phyloP scores from a whole-genome alignment of 2,113 vertebrate species.

The Hippopotamus amphibius region DNA sequence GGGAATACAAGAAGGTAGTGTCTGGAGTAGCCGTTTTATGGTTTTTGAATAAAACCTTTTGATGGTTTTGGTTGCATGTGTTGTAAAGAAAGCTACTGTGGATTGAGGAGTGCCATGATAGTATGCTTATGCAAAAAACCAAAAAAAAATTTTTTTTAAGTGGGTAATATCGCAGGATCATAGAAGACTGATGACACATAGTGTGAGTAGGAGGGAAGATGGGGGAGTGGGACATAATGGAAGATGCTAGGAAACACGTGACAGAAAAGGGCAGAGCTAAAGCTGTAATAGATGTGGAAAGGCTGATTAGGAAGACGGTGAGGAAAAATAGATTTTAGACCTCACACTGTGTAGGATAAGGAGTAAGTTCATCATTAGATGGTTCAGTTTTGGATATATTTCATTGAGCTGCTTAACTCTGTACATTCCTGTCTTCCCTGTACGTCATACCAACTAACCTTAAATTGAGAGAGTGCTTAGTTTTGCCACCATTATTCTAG shows the following conservation, averaged over 20 bases:
- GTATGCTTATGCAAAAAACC: neutral
- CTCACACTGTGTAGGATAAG: neutral
- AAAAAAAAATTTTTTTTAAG: neutral
- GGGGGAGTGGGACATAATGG: neutral
- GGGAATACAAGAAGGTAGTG: neutral
- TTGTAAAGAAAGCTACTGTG: neutral
- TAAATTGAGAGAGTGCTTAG: neutral
- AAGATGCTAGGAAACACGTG: neutral
- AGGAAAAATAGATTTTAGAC: neutral
- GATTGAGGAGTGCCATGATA: neutral
- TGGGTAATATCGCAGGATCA: neutral
- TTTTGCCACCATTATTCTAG: neutral
- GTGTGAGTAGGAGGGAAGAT: neutral
- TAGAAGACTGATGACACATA: neutral
- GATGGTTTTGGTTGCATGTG: neutral
- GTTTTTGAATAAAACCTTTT: neutral
- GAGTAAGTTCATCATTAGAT: neutral
- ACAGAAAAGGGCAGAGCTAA: neutral
- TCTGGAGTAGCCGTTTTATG: neutral
- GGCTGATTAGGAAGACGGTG: neutral
- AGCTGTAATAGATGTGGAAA: neutral
- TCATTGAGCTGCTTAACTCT: neutral
- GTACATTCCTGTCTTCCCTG: neutral
- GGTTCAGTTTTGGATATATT: neutral
- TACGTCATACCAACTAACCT: neutral